Percentiles rank a stretch among this genome's conserved stretches.
These are phyloP conservation scores for Sabatieria punctata DNA, from an alignment of 2,888 invertebrate species.

Conservation along the genomic window DNA sequence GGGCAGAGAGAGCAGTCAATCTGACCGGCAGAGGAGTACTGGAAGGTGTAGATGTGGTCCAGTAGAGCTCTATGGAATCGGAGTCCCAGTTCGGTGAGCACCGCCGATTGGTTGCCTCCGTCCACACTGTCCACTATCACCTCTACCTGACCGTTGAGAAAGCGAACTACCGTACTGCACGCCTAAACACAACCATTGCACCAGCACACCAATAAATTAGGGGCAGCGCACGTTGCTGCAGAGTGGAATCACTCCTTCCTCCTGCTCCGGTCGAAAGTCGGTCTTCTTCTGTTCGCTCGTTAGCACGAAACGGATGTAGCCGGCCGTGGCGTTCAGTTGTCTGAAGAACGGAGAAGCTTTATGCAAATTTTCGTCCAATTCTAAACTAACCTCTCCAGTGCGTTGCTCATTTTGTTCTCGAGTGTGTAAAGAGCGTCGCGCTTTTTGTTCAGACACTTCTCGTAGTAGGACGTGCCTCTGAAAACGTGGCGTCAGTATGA, in stretches of 20 bases:
- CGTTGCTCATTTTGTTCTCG: constrained; percentile 68
- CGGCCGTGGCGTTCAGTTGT: constrained; percentile 65
- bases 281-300: constrained; percentile 84
- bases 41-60: constrained; percentile 81
- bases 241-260: constrained; percentile 11
- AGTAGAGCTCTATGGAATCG: constrained; percentile 81
- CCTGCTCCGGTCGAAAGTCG: constrained; percentile 51
- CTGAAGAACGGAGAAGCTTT: constrained; percentile 30
- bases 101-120: constrained; percentile 71
- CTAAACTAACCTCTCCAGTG: constrained; percentile 35
- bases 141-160: constrained; percentile 46
- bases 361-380: neutral
- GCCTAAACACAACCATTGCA: too few relatives aligned
- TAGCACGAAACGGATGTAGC: constrained; percentile 68
- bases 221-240: constrained; percentile 3
- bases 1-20: neutral
- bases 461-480: constrained; percentile 68
- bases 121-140: constrained; percentile 66
- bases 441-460: constrained; percentile 66
- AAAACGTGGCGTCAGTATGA: too few relatives aligned
- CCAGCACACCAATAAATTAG: too few relatives aligned
- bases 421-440: constrained; percentile 65
- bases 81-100: constrained; percentile 70
- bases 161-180: constrained; percentile 63
- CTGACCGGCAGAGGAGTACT: constrained; percentile 72